These are phyloP conservation scores for Amiota communis DNA, from an alignment of 2,888 invertebrate species.

Conservation along the genomic window DNA sequence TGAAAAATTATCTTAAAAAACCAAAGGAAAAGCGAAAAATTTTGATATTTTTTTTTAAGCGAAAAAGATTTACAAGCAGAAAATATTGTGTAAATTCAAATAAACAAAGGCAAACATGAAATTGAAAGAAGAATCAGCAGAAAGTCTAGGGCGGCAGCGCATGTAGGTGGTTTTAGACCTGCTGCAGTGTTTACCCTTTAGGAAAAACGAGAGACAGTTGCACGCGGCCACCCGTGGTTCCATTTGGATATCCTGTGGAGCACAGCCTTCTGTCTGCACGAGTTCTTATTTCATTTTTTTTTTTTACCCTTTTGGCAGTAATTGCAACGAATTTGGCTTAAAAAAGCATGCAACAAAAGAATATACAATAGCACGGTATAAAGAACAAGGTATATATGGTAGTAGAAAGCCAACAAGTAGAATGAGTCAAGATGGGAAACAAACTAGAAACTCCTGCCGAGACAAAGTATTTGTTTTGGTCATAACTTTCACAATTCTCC, in stretches of 20 bases:
- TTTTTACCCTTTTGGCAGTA: slow-evolving; percentile 25
- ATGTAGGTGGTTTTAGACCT: slow-evolving; percentile 8
- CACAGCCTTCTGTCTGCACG: slow-evolving; percentile 33
- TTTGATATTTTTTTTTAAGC: neutral
- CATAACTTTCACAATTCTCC: slow-evolving; percentile 35
- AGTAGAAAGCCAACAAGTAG: neutral
- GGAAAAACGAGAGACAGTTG: slow-evolving; percentile 42
- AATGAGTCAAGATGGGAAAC: neutral
- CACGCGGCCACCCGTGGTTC: slow-evolving; percentile 35
- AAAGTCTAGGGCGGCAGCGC: too few relatives aligned
- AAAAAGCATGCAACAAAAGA: neutral
- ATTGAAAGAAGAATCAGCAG: too few relatives aligned
- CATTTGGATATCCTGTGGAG: slow-evolving; percentile 56
- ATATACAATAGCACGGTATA: neutral
- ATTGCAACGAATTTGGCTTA: slow-evolving; percentile 5
- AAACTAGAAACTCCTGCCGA: slow-evolving; percentile 31
- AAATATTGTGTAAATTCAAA: slow-evolving; percentile 7
- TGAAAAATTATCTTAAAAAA: slow-evolving; percentile 60
- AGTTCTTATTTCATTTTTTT: neutral
- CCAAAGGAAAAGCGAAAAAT: slow-evolving; percentile 20
- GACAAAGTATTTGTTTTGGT: slow-evolving; percentile 51
- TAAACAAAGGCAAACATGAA: slow-evolving; percentile 39
- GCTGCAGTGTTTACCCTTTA: slow-evolving; percentile 38
- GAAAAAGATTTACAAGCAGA: slow-evolving; percentile 28
- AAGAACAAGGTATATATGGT: neutral